Evolutionary conservation across 2,888 invertebrate species (phyloP).

Genomic region (Hydrotaea diabolus): DNA sequence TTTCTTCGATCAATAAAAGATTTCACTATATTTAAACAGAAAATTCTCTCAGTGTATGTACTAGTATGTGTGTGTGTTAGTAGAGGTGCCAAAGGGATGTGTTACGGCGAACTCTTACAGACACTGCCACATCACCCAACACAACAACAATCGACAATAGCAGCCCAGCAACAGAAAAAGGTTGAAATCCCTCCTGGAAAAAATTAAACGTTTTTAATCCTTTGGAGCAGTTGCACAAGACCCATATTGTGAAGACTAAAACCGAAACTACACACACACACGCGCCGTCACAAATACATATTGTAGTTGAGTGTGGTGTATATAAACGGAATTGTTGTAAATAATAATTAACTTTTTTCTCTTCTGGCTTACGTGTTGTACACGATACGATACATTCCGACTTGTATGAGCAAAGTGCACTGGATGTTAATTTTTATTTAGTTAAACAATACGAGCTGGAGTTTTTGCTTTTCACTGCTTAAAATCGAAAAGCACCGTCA

Average conservation of each 20-base stretch:
- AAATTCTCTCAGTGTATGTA: no score
- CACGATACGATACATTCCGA: no score
- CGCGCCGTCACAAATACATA: background rate
- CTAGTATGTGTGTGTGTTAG: no score
- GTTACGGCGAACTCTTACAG: background rate
- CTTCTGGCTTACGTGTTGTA: background rate
- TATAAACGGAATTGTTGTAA: conserved; percentile 27
- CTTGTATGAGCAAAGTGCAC: background rate
- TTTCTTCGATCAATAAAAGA: no score
- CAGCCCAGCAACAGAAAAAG: conserved; percentile 12
- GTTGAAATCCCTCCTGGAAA: background rate
- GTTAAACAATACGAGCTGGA: conserved; percentile 34
- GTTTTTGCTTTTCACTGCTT: no score
- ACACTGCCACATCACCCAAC: background rate
- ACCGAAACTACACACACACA: conserved; percentile 11
- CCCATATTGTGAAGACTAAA: conserved; percentile 41
- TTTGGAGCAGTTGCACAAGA: conserved; percentile 18
- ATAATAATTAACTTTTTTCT: conserved; percentile 47
- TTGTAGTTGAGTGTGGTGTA: background rate
- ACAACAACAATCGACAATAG: background rate
- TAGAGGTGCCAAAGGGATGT: background rate
- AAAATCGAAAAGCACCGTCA: no score
- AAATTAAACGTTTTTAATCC: conserved; percentile 51
- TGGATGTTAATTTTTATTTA: conserved; percentile 28
- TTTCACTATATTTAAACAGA: no score